These are phyloP conservation scores for Nibea albiflora DNA, from an alignment of 2,113 vertebrate genomes.

Conservation along the genomic window DNA sequence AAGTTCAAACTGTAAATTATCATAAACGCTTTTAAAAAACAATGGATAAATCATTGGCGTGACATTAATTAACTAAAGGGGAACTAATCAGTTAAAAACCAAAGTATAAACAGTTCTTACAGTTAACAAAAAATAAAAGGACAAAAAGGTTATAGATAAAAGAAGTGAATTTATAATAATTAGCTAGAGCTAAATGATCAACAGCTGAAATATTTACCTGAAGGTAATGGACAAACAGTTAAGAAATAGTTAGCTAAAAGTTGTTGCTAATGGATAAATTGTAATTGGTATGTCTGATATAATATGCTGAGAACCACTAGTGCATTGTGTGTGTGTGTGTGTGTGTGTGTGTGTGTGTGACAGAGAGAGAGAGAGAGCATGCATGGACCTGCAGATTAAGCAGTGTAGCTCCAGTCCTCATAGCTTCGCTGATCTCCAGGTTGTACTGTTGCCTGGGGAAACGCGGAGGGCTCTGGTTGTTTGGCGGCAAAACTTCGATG, in stretches of 20 bases:
- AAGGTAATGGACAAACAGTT: too few species aligned
- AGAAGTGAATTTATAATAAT: too few species aligned
- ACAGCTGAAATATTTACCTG: neutral
- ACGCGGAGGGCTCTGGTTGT: slow-evolving; percentile 97
- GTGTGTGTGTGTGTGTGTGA: neutral
- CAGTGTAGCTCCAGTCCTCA: slow-evolving; percentile 92
- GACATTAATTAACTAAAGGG: too few species aligned
- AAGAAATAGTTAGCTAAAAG: neutral
- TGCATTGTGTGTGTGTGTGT: neutral
- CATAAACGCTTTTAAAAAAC: too few species aligned
- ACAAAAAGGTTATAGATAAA: too few species aligned
- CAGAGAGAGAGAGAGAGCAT: too few species aligned
- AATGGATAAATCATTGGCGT: neutral
- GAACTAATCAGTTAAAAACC: neutral
- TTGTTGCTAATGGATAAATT: neutral
- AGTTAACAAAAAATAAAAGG: neutral
- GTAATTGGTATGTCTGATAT: neutral
- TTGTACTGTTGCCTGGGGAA: slow-evolving; percentile 92
- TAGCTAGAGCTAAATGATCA: neutral
- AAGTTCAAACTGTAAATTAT: too few species aligned
- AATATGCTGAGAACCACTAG: too few species aligned
- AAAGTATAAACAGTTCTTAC: neutral
- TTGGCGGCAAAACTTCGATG: slow-evolving; percentile 96
- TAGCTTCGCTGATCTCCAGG: slow-evolving; percentile 96
- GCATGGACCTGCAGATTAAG: slow-evolving; percentile 91